Percentiles rank a stretch among this genome's conserved stretches.
These are phyloP conservation scores for Temnothorax ravouxi DNA, from an alignment of 2,888 invertebrate species.

Conservation along the genomic window DNA sequence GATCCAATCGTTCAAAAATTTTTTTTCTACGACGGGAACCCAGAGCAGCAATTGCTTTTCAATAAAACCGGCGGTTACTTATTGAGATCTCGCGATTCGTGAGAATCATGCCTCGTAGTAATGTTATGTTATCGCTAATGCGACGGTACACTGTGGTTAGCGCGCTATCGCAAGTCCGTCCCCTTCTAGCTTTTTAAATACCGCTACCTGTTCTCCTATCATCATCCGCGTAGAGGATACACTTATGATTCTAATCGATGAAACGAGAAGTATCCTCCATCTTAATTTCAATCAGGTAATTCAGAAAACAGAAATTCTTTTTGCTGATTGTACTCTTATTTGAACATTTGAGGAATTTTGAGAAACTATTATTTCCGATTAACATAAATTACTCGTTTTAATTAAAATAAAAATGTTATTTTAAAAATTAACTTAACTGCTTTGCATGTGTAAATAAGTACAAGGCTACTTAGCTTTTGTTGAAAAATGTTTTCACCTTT, in stretches of 20 bases:
- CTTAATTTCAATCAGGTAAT: slow-evolving; percentile 35
- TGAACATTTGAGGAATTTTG: background rate
- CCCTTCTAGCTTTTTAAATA: slow-evolving; percentile 56
- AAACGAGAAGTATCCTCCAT: slow-evolving; percentile 33
- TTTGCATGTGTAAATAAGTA: background rate
- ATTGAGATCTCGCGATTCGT: slow-evolving; percentile 39
- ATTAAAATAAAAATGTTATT: slow-evolving; percentile 1
- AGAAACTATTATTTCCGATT: background rate
- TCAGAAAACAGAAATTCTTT: background rate
- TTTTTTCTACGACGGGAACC: background rate
- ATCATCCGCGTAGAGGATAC: slow-evolving; percentile 55
- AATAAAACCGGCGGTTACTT: slow-evolving; percentile 50
- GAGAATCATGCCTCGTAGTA: slow-evolving; percentile 60
- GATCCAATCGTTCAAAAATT: slow-evolving; percentile 6
- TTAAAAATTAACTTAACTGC: background rate
- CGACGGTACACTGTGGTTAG: slow-evolving; percentile 48
- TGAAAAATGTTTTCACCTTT: background rate
- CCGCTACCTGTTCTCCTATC: slow-evolving; percentile 65
- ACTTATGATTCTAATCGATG: slow-evolving; percentile 50
- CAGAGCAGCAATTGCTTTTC: slow-evolving; percentile 38
- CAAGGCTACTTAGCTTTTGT: background rate
- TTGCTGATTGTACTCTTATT: background rate
- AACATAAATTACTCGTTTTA: background rate
- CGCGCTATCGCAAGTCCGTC: slow-evolving; percentile 41
- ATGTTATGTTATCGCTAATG: slow-evolving; percentile 71